A percentile compares a stretch with the other conserved stretches of the same genome.
phyloP scores from a whole-genome alignment of 2,888 invertebrate genomes.

The Brenthis hecate region DNA sequence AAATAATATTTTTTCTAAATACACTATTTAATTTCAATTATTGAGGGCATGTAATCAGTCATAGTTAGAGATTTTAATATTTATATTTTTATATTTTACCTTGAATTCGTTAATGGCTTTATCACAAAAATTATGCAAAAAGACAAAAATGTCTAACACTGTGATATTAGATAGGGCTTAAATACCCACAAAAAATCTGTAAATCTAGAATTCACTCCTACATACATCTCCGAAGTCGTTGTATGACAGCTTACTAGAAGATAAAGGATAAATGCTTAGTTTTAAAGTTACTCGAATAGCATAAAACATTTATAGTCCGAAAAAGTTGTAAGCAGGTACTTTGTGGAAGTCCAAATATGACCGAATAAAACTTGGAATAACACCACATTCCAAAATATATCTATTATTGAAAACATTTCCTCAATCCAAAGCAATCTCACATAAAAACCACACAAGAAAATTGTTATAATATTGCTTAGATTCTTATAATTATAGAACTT shows the following conservation, averaged over 20 bases:
- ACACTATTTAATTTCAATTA: not conserved
- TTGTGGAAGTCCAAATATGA: slow-evolving; percentile 9
- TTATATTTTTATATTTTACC: slow-evolving; percentile 26
- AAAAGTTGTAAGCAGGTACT: slow-evolving; percentile 21
- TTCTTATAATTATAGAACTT: slow-evolving; percentile 52
- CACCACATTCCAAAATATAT: not conserved
- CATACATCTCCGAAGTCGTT: slow-evolving; percentile 30
- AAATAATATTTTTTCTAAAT: slow-evolving; percentile 2
- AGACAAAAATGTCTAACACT: slow-evolving; percentile 30
- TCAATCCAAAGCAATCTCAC: slow-evolving; percentile 6
- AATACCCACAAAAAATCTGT: slow-evolving; percentile 20
- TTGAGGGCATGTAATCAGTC: slow-evolving; percentile 27
- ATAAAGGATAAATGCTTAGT: slow-evolving; percentile 18
- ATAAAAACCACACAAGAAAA: slow-evolving; percentile 30
- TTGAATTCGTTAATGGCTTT: slow-evolving; percentile 33
- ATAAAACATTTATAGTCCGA: slow-evolving; percentile 8
- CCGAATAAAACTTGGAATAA: slow-evolving; percentile 5
- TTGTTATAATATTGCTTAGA: slow-evolving; percentile 68
- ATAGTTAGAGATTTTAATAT: slow-evolving; percentile 29
- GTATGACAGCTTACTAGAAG: slow-evolving; percentile 30
- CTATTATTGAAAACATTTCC: slow-evolving; percentile 3
- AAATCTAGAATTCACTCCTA: slow-evolving; percentile 19
- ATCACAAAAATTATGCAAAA: slow-evolving; percentile 38
- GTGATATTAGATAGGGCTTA: slow-evolving; percentile 17
- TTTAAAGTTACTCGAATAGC: slow-evolving; percentile 9